phyloP scores from a whole-genome alignment of 2,113 vertebrate genomes.

The Daboia siamensis region DNA sequence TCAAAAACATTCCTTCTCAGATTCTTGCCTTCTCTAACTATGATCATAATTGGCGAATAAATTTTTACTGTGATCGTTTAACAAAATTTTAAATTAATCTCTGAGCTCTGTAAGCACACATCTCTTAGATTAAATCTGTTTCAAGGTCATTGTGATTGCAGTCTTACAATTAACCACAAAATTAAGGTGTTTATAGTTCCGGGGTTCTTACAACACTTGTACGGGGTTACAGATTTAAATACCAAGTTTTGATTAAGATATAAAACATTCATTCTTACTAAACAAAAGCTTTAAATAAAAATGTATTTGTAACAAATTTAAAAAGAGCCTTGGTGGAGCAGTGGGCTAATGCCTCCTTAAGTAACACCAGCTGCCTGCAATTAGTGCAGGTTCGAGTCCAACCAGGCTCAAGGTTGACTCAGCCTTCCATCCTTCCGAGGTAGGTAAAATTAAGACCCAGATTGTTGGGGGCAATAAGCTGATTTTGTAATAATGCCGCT shows the following conservation, averaged over 20 bases:
- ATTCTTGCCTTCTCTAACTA: slow-evolving; percentile 23
- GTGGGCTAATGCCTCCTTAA: too few relatives aligned
- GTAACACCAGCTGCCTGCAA: too few relatives aligned
- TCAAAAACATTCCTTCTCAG: background rate
- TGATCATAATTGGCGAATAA: background rate
- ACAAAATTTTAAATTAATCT: slow-evolving; percentile 3
- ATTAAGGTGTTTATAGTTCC: background rate
- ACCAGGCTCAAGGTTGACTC: too few relatives aligned
- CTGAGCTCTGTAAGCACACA: background rate
- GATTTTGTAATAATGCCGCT: too few relatives aligned
- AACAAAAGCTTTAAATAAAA: slow-evolving; percentile 22
- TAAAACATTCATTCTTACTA: slow-evolving; percentile 11
- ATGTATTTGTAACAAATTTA: background rate
- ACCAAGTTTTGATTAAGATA: background rate
- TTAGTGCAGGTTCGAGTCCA: too few relatives aligned
- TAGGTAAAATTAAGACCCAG: too few relatives aligned
- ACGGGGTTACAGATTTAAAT: background rate
- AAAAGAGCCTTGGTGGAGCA: too few relatives aligned
- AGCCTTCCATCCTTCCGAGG: too few relatives aligned
- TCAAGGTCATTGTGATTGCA: background rate
- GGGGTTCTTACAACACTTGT: background rate
- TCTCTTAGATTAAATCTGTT: slow-evolving; percentile 15
- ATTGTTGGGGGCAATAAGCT: too few relatives aligned
- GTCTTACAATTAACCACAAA: slow-evolving; percentile 6
- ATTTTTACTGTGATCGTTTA: background rate